Evolutionary conservation across 2,888 invertebrate genomes (phyloP), one percentile per base, ranked within the genome.

Genomic region (Netelia fuscicornis): DNA sequence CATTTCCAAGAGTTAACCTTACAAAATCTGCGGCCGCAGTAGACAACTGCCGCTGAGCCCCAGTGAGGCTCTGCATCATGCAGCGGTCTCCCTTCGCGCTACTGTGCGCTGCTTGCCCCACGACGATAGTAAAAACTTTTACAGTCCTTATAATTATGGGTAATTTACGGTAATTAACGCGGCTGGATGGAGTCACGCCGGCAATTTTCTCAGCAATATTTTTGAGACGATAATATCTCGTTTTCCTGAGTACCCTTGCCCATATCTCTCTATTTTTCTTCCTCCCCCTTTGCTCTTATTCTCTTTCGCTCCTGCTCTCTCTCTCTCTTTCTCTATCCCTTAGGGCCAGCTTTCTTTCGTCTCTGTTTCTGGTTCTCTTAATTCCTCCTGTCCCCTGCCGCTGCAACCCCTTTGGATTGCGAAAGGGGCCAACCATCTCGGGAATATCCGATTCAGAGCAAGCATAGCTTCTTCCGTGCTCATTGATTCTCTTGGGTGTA

Each of bases 91-190:
- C 80, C 72, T 65, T 71, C 67, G 81, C 71, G 67, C 62, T 17
- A 60, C 68, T 60, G 85, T 89, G 88, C 87, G 90, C 87, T 90
- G 89, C 87, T 91, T 89, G 91, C 91, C 93, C 93, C 93, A 92
- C 90, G 93, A 93, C 93, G 93, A 93, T 93, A 93, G 93, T 93
- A 93, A 93, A 93, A 93, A 93, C 93, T 93, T 93, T 93, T 93
- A 91, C 92, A 92, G 91, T 93, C 92, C 93, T 93, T 93, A 93
- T 93, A 93, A 93, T 93, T 93, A 93, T 92, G 93, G 93, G 93
- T 93, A 93, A 93, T 93, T 93, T 92, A 91, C 91, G 92, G 93
- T 93, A 93, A 93, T 93, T 93, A 93, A 93, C 93, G 93, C 92
- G 93, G 92, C 92, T 92, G 92, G 93, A 92, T 92, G 92, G 87